Base-by-base conservation (phyloP, 2,888 invertebrate genomes). In the Heterodera filipjevi region DNA sequence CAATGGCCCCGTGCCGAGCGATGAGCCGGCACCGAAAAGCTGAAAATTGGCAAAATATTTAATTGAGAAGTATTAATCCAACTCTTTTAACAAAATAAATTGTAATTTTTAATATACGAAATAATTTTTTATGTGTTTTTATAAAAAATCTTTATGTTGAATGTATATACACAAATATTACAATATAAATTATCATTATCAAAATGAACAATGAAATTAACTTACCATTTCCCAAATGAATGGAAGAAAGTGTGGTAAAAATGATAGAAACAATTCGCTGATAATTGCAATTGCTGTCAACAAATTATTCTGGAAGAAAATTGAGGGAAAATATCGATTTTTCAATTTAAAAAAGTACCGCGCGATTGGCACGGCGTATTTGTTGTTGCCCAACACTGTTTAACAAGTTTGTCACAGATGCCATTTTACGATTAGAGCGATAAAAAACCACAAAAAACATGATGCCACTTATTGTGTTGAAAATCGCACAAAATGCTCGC, bases 401-500 rank as follows among this genome's bases (percentile, higher is more conserved):
- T n/a, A 75, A 6, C 44, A 39, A n/a, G 3, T 22, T 75, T 3
- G 64, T 19, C 10, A 22, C 27, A n/a, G 27, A 27, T 12, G 59
- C 32, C 59, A 59, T 44, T 46, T 64, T 44, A 27, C 49, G 32
- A 14, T 73, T 49, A 19, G 75, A 66, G 22, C 75, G 75, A 16
- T 32, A 75, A 19, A 75, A 35, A 44, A 75, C 30, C 16, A 64
- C 39, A 32, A 64, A 53, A 46, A 75, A 75, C 22, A 19, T n/a
- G 27, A 75, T 35, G 30, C 75, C 75, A n/a, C 39, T 44, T 27
- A 32, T 35, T 27, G 68, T 75, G 46, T 75, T 75, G 16, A 75
- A 75, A 27, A 75, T 30, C 19, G 75, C 75, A 64, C 75, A 75
- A 30, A 75, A 75, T n/a, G 66, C 75, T 27, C 75, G 66, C 75